Base-by-base conservation (phyloP, 1,140 invertebrate genomes). In the Cyclina sinensis region DNA sequence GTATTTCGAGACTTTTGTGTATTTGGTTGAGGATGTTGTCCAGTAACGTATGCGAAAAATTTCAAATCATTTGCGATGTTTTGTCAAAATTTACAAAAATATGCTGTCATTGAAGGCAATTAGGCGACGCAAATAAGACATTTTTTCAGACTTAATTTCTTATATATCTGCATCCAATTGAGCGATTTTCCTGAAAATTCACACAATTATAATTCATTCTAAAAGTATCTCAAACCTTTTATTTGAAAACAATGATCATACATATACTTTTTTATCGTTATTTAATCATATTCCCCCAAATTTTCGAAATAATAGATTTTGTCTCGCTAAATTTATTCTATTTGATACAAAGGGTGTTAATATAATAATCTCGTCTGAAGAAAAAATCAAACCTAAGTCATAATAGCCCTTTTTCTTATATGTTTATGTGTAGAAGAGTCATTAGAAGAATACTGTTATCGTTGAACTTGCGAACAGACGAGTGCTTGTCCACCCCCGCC, bases 381-480 rank as follows among this genome's bases (percentile, higher is more conserved):
- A 54, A 18, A 54, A 54, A 54, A 11, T 54, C 51, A 54, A 54
- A 54, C 51, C 51, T 18, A 12, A 54, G 51, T 54, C 51, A 54
- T 18, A 54, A 18, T 68, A 37, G 65, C 35, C 27, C 65, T 68
- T 68, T 68, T 68, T 35, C 27, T 37, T 68, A 68, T 27, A 37
- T 32, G 27, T 32, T 68, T 12, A 68, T 37, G 35, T 37, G 12
- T 35, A 68, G 30, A 68, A 68, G 65, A 68, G 35, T 68, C 65
- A 68, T 68, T 30, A 68, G 30, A 27, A 27, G 65, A 68, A 68
- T 68, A 68, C 65, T 68, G 65, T 68, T 68, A 68, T 68, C 65
- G 30, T 68, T 68, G 65, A 68, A 68, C 65, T 68, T 68, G 65
- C 30, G 65, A 68, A 68, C 65, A 68, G 65, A 68, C 65, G 65